Evolutionary conservation across 2,888 invertebrate genomes (phyloP), one percentile per base, ranked within the genome.

Genomic region (Chrysopilus asiliformis): DNA sequence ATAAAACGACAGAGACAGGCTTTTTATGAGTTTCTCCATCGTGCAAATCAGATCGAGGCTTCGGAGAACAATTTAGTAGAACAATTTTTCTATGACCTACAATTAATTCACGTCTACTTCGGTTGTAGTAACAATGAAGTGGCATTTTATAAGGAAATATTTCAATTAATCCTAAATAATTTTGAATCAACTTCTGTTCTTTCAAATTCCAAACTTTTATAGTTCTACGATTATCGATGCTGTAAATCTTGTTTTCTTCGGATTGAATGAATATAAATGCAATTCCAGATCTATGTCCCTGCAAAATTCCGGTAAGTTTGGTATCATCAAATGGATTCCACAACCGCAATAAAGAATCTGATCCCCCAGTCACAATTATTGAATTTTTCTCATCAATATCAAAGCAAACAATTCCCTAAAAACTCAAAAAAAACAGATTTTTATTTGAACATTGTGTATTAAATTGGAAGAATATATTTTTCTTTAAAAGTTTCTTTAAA

Each of bases 261-360:
- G 75, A 68, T 62, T 83, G 79, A 38, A 83, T 65, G 42, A 79
- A 67, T 27, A 86, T 58, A 35, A 71, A 68, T 13, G 70, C 69
- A 45, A 87, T 70, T 9, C 77, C 72, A 2, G 77, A 69, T 50
- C 74, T 75, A 56, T 86, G 86, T 0, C 84, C 84, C 27, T 67
- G 62, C 22, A 85, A 65, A 10, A 72, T 60, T 8, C 70, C 68
- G 28, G 65, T 74, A 1, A 81, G 71, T 50, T 76, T 74, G 33
- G 65, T 61, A 2, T 79, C 71, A n/a, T 81, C 74, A 54, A 81
- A 82, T 1, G 83, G 74, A 59, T 81, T 84, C 86, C 86, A 89
- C 34, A 84, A 65, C 24, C 84, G 72, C 17, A 83, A 68, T 34
- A 70, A 54, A 47, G 79, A 77, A 59, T 87, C 86, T 6, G 80